Conservation (phyloP, 2,797 vertebrate genomes). For the Cossypha polioptera region DNA sequence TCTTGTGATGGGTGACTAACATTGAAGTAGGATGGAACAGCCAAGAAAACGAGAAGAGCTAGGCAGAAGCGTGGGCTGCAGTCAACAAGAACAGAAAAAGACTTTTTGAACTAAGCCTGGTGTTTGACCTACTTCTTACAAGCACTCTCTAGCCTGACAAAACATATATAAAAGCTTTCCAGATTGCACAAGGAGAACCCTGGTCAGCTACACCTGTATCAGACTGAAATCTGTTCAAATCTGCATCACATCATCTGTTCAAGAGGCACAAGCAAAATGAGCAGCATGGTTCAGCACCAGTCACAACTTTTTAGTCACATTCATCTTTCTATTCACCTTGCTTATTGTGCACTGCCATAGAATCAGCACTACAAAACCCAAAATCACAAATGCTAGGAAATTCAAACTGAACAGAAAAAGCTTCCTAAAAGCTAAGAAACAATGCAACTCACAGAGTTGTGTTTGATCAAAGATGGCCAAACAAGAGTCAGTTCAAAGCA, state of each 20-base stretch:
- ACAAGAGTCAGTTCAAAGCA: neutral
- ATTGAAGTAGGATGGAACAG: slow-evolving; percentile 35
- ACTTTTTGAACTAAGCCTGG: slow-evolving; percentile 49
- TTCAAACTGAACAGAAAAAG: neutral
- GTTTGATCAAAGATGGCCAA: neutral
- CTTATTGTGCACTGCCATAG: neutral
- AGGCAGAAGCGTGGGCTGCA: slow-evolving; percentile 51
- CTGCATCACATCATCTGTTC: neutral
- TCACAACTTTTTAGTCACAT: neutral
- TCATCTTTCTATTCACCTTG: neutral
- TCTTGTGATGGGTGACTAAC: slow-evolving; percentile 57
- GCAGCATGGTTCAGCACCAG: neutral
- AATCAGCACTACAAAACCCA: neutral
- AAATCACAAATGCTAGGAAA: neutral
- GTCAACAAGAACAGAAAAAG: slow-evolving; percentile 59
- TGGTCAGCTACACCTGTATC: neutral
- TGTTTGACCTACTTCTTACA: slow-evolving; percentile 54
- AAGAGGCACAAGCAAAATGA: neutral
- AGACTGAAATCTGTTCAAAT: neutral
- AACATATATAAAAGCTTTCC: slow-evolving; percentile 5
- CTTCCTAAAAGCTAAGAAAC: neutral
- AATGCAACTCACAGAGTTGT: neutral
- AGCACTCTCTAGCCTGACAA: slow-evolving; percentile 25
- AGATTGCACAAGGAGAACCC: neutral
- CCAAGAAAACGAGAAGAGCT: slow-evolving; percentile 39